These are phyloP conservation scores for Nicator chloris DNA, from an alignment of 2,113 vertebrate genomes.

Conservation along the genomic window DNA sequence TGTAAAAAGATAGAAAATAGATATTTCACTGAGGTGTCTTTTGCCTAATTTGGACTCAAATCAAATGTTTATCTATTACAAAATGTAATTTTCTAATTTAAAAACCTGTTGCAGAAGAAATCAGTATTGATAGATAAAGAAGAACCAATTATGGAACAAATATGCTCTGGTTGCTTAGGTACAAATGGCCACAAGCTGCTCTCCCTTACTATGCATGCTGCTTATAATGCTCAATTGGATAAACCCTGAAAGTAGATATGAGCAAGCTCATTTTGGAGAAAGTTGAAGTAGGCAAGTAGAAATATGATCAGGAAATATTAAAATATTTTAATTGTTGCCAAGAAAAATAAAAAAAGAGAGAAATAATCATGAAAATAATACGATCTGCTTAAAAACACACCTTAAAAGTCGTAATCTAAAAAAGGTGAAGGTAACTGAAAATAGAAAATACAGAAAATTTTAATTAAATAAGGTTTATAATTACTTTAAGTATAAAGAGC, in stretches of 20 bases:
- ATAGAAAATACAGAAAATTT: not conserved
- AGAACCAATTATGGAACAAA: not conserved
- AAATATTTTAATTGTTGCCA: not conserved
- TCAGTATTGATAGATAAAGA: not conserved
- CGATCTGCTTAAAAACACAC: not conserved
- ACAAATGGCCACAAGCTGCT: not conserved
- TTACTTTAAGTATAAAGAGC: not conserved
- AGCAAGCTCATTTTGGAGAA: not conserved
- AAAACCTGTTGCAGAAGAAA: not conserved
- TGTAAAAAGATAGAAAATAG: not conserved
- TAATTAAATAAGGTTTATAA: not conserved
- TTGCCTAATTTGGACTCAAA: not conserved
- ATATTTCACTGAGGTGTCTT: not conserved
- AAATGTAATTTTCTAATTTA: not conserved
- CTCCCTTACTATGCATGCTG: not conserved
- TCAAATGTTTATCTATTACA: not conserved
- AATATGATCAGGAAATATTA: not conserved
- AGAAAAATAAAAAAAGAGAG: not conserved
- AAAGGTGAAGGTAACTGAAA: not conserved
- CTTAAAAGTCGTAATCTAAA: not conserved
- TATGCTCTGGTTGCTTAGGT: not conserved
- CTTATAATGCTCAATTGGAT: not conserved
- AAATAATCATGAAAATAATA: not conserved
- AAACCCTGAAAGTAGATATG: not conserved
- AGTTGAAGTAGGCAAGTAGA: not conserved